Evolutionary conservation across 2,113 vertebrate species (phyloP).

Genomic region (Ivindomyrus marchei): DNA sequence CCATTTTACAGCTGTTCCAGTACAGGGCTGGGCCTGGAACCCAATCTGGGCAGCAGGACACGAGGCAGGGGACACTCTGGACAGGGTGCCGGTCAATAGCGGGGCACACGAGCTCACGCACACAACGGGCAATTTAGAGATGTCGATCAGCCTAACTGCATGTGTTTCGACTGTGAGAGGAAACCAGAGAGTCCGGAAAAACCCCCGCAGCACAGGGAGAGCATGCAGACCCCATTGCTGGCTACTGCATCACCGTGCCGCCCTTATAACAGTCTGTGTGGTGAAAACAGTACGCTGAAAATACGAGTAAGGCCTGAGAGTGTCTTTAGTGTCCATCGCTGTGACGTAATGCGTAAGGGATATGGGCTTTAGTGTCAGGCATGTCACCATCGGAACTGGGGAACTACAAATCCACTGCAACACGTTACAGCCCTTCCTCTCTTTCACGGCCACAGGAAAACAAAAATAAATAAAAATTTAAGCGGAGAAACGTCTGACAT

Average conservation of each 20-base stretch:
- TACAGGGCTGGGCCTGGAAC: neutral
- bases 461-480: neutral
- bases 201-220: neutral
- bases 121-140: neutral
- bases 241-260: neutral
- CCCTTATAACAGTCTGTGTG: conserved; percentile 18
- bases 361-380: conserved; percentile 21
- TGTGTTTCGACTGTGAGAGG: neutral
- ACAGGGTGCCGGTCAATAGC: neutral
- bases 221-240: neutral
- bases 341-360: conserved; percentile 11
- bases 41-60: neutral
- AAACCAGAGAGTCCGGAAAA: neutral
- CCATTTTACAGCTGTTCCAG: neutral
- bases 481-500: neutral
- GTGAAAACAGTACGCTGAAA: conserved; percentile 45
- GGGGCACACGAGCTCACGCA: neutral
- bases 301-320: conserved; percentile 62
- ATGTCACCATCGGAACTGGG: conserved; percentile 17
- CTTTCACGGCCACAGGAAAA: neutral
- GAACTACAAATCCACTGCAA: neutral
- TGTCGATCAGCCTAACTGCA: neutral
- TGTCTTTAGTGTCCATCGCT: conserved; percentile 30
- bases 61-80: neutral
- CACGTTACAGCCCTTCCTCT: neutral